These are phyloP conservation scores for Vollenhovia emeryi DNA, from an alignment of 1,140 invertebrate genomes.

Conservation along the genomic window DNA sequence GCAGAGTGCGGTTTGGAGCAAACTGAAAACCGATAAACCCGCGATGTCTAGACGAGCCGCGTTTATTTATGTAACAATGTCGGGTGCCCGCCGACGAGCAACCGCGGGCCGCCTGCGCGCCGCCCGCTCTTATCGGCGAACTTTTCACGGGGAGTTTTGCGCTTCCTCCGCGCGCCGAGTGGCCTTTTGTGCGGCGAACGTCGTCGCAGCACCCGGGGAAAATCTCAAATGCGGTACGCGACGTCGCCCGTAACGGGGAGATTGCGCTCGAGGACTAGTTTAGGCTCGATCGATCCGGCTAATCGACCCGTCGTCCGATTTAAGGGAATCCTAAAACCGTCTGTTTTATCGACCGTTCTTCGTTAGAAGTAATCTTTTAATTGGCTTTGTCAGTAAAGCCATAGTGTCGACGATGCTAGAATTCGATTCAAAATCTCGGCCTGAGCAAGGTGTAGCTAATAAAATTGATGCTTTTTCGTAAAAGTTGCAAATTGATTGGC, in stretches of 20 bases:
- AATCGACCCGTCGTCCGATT: conserved; percentile 11
- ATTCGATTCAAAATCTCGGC: too few species aligned
- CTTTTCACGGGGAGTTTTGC: conserved; percentile 60
- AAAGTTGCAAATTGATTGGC: too few species aligned
- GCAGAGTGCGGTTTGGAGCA: conserved; percentile 55
- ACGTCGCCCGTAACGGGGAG: conserved; percentile 8
- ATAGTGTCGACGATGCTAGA: too few species aligned
- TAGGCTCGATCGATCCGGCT: neutral
- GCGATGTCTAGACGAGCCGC: conserved; percentile 68
- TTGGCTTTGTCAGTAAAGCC: too few species aligned
- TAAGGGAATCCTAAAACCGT: too few species aligned
- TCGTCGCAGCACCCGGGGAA: conserved; percentile 2
- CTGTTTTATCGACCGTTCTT: too few species aligned
- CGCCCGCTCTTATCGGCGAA: conserved; percentile 60
- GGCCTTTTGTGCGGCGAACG: conserved; percentile 45
- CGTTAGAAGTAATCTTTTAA: too few species aligned
- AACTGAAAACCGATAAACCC: conserved; percentile 74
- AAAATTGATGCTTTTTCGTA: too few species aligned
- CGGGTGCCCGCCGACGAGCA: conserved; percentile 35
- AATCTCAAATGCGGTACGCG: conserved; percentile 37
- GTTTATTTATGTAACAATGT: conserved; percentile 73
- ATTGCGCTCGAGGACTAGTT: neutral
- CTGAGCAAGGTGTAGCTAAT: too few species aligned
- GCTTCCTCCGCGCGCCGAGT: conserved; percentile 17
- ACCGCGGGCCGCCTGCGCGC: conserved; percentile 20